Conservation (phyloP, 2,113 vertebrate genomes). For the Pluvialis apricaria region DNA sequence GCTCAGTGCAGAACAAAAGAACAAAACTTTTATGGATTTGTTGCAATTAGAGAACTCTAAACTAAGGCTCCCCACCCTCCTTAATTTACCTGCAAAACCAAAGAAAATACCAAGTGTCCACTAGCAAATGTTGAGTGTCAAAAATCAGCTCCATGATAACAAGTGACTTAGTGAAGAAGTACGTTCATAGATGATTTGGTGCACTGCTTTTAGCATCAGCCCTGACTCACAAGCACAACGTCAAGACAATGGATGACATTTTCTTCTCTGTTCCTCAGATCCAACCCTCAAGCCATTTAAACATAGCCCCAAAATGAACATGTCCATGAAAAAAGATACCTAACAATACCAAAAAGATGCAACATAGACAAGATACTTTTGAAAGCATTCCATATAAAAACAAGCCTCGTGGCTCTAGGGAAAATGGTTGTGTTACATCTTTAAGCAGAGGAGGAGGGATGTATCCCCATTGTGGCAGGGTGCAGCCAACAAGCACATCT, state of each 20-base stretch:
- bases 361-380: fast-evolving
- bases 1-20: background rate
- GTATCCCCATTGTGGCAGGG: background rate
- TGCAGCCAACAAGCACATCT: background rate
- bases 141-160: background rate
- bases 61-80: fast-evolving
- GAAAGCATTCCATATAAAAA: background rate
- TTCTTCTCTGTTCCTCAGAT: background rate
- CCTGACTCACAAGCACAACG: background rate
- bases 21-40: background rate
- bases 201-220: background rate
- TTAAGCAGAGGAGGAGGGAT: background rate
- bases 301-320: background rate
- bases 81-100: background rate
- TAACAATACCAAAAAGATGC: background rate
- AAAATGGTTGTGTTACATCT: background rate
- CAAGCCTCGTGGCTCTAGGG: background rate
- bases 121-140: background rate
- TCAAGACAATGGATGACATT: background rate
- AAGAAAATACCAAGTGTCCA: background rate
- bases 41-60: background rate
- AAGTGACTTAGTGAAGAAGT: background rate
- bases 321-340: background rate
- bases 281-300: background rate
- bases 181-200: background rate